Base-by-base conservation (phyloP, 2,797 vertebrate genomes). In the Propithecus deckenii region DNA sequence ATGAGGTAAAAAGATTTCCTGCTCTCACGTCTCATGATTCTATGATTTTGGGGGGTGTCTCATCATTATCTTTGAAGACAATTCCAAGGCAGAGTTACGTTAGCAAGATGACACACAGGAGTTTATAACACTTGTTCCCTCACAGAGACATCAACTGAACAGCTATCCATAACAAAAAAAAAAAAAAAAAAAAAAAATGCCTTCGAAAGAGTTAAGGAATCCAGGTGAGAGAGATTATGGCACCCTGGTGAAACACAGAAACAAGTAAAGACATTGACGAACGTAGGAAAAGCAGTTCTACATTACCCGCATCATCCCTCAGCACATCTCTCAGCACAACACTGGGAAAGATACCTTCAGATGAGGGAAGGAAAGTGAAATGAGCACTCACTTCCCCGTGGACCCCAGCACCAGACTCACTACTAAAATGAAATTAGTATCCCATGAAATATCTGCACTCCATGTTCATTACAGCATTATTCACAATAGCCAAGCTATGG, bases 301-400 rank as follows among this genome's bases (percentile, higher is more conserved):
- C 7, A 14, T 20, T 5, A 23, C 67, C n/a, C 41, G 11, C 0
- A 2, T 18, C 17, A 65, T 4, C 5, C 4, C 9, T 35, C 17
- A 25, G 59, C 61, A 78, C 14, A 52, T 23, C 23, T 18, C 7
- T 13, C n/a, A 38, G 38, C 32, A 35, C 5, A 20, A 22, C 4
- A 10, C 50, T 32, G 13, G 41, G 28, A 52, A 9, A 69, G 13
- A 4, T 28, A 8, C 28, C 10, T 30, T 25, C 67, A 52, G 11
- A 4, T 7, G 9, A 69, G 15, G 8, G n/a, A 10, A 20, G 4
- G 28, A 25, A 3, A 57, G 15, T 2, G 10, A 67, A 59, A 7
- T 11, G 11, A 46, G 3, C 35, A 52, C 43, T 14, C 0, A 0
- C 50, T 76, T 46, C 23, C 38, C 38, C 9, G 2, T 4, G 7